phyloP scores from a whole-genome alignment of 2,113 vertebrate species.

The Pteropus alecto region DNA sequence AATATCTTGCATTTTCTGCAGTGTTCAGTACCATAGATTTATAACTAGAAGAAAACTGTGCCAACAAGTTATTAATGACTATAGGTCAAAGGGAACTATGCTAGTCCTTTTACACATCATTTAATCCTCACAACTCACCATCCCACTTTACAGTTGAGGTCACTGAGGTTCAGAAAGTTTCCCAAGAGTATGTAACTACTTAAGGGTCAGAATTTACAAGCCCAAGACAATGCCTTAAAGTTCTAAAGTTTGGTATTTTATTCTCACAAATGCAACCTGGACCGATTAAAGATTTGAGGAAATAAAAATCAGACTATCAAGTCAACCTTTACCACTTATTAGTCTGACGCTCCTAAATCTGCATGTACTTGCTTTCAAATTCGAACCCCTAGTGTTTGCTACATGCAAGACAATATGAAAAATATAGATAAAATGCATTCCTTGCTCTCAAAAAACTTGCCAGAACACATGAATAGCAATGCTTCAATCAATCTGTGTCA shows the following conservation, averaged over 20 bases:
- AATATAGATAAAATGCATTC: not conserved
- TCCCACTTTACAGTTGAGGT: not conserved
- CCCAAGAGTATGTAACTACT: not conserved
- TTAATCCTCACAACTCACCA: not conserved
- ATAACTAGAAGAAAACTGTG: conserved; percentile 1
- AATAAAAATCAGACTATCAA: conserved; percentile 21
- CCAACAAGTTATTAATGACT: not conserved
- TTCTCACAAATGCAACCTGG: not conserved
- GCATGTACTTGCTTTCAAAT: not conserved
- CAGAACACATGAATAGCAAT: not conserved
- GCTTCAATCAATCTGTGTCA: conserved; percentile 11
- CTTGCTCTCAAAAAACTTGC: not conserved
- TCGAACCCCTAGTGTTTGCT: not conserved
- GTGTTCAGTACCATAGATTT: not conserved
- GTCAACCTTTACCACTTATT: conserved; percentile 16
- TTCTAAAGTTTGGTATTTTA: not conserved
- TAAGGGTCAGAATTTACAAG: conserved; percentile 28
- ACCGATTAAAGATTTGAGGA: not conserved
- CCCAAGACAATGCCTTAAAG: not conserved
- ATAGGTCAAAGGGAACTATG: not conserved
- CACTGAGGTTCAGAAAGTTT: conserved; percentile 16
- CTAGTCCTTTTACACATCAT: not conserved
- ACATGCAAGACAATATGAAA: conserved; percentile 18
- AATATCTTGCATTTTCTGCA: not conserved
- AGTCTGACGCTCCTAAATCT: not conserved